Evolutionary conservation across 2,888 invertebrate species (phyloP).

Genomic region (Lasioglossum vierecki): DNA sequence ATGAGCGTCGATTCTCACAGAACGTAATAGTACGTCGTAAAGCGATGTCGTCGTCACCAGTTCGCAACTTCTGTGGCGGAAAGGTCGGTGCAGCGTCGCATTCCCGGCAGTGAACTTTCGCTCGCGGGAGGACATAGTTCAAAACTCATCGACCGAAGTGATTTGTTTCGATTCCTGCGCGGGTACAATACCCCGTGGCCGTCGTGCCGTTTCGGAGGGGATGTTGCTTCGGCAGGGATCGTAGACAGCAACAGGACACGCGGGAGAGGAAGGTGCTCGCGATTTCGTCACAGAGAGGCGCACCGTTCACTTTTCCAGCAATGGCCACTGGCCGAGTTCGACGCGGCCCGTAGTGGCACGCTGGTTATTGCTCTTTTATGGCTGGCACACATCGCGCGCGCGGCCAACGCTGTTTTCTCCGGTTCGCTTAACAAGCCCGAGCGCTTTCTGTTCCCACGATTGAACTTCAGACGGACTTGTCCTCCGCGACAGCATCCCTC

Average conservation of each 20-base stretch:
- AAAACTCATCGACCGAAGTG: conserved; percentile 21
- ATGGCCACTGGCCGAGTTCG: conserved; percentile 67
- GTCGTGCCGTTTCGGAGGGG: background rate
- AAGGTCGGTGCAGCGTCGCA: background rate
- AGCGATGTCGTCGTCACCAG: background rate
- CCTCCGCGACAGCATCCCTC: background rate
- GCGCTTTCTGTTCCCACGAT: conserved; percentile 57
- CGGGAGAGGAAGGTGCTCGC: conserved; percentile 23
- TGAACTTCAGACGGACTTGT: conserved; percentile 21
- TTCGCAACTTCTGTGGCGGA: conserved; percentile 19
- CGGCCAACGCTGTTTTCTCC: conserved; percentile 57
- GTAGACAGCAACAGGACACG: conserved; percentile 22
- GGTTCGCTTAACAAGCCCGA: conserved; percentile 42
- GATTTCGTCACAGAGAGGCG: conserved; percentile 63
- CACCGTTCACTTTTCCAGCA: conserved; percentile 73
- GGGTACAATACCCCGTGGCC: background rate
- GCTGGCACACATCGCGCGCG: conserved; percentile 54
- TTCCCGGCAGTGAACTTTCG: conserved; percentile 24
- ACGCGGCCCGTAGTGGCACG: conserved; percentile 56
- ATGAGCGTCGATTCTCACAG: background rate
- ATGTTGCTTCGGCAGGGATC: background rate
- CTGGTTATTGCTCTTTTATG: conserved; percentile 72
- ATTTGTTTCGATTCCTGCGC: conserved; percentile 17
- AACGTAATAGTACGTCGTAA: background rate
- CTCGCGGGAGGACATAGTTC: conserved; percentile 12